Evolutionary conservation across 1,140 invertebrate genomes (phyloP), one percentile per base, ranked within the genome.

Genomic region (Luehdorfia chinensis): DNA sequence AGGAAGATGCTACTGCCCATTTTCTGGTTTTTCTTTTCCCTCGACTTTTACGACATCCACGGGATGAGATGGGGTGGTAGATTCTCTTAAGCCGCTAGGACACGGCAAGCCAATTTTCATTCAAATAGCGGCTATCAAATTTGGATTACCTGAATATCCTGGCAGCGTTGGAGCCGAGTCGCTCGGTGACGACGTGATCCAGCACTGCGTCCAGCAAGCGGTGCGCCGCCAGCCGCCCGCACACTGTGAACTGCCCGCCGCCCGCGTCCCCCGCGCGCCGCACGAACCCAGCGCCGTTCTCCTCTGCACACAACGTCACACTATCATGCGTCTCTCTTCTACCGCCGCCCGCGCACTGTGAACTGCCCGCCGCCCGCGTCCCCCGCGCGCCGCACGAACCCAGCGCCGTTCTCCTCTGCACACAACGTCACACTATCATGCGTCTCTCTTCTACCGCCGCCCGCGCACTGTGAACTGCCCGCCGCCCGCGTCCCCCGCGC

Each of bases 141-240:
- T n/a, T 19, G 15, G 15, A 34, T n/a, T 4, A 81, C 77, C 92
- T 89, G 72, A 96, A 97, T 62, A 97, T 95, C 70, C 96, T 90
- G 0, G 94, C 90, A 31, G 94, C 93, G 85, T 97, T 96, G 0
- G 93, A 92, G 2, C 95, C 95, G 83, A 95, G 95, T 59, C 93
- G 89, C 86, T 96, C 94, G 16, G 92, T 90, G 11, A 97, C 92
- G 12, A 93, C 89, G 59, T 93, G 92, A 62, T 95, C 93, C 2
- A 96, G 78, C 31, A 92, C 90, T 19, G 91, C 86, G 76, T 91
- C 91, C 13, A 92, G 90, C 25, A 96, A 85, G 30, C 91, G 88
- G 32, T 87, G 70, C 39, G 93, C 90, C 5, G 92, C 90, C 39
- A 87, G 77, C 32, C 89, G 88, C 66, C 92, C 88, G 52, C 93